Conservation (phyloP, 2,113 vertebrate species). For the Aramus guarauna region DNA sequence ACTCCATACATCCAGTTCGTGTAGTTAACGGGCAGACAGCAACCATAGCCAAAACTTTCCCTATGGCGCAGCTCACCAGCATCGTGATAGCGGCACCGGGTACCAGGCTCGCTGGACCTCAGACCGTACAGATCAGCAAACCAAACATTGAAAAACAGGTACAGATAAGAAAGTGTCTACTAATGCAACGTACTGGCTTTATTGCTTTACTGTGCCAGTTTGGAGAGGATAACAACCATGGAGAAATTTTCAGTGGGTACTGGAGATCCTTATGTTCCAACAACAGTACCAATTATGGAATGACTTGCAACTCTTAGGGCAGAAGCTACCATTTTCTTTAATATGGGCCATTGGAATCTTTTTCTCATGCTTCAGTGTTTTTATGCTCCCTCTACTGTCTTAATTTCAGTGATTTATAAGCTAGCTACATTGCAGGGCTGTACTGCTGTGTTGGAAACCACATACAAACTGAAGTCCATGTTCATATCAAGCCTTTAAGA, state of each 20-base stretch:
- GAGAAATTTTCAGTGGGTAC: background rate
- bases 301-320: background rate
- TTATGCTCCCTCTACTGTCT: slow-evolving; percentile 58
- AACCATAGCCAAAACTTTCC: slow-evolving; percentile 84
- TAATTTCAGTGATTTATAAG: background rate
- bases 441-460: background rate
- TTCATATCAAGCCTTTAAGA: background rate
- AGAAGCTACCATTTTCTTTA: slow-evolving; percentile 20
- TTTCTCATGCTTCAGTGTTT: slow-evolving; percentile 20
- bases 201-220: background rate
- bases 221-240: background rate
- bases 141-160: slow-evolving; percentile 91
- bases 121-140: slow-evolving; percentile 95
- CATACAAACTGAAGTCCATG: background rate
- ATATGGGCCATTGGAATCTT: background rate
- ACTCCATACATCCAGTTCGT: slow-evolving; percentile 95
- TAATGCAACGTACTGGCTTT: background rate
- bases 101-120: slow-evolving; percentile 81
- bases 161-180: background rate
- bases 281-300: background rate
- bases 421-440: background rate
- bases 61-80: slow-evolving; percentile 89
- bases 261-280: background rate
- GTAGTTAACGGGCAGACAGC: slow-evolving; percentile 94
- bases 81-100: slow-evolving; percentile 90